These are phyloP conservation scores for Cotesia glomerata DNA, from an alignment of 1,140 invertebrate species.

Conservation along the genomic window DNA sequence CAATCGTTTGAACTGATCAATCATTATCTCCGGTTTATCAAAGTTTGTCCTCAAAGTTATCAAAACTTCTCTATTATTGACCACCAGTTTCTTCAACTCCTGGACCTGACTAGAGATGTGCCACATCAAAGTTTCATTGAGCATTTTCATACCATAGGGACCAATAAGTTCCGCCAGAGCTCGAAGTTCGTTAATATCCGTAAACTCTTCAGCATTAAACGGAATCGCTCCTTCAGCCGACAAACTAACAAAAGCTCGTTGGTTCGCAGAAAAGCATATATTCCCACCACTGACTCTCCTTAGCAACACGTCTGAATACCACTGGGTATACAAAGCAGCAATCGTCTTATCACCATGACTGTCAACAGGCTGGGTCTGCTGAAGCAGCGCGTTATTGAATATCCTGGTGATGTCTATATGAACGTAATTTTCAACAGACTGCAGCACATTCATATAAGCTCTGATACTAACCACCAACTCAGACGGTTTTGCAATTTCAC, in stretches of 20 bases:
- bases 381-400: slow-evolving; percentile 97
- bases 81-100: slow-evolving; percentile 93
- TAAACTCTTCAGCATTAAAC: slow-evolving; percentile 97
- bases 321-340: slow-evolving; percentile 94
- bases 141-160: slow-evolving; percentile 96
- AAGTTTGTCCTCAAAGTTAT: slow-evolving; percentile 92
- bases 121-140: slow-evolving; percentile 97
- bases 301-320: slow-evolving; percentile 96
- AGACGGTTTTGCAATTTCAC: slow-evolving; percentile 97
- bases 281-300: slow-evolving; percentile 92
- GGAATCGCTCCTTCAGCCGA: slow-evolving; percentile 86
- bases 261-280: slow-evolving; percentile 95
- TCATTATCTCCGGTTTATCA: slow-evolving; percentile 92
- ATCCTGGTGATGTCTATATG: slow-evolving; percentile 98
- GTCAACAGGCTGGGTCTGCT: slow-evolving; percentile 96
- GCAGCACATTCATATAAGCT: slow-evolving; percentile 98
- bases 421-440: slow-evolving; percentile 99
- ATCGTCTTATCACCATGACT: slow-evolving; percentile 98
- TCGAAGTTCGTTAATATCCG: slow-evolving; percentile 94
- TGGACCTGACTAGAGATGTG: slow-evolving; percentile 97
- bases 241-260: slow-evolving; percentile 94
- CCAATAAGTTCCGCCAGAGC: slow-evolving; percentile 97
- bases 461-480: slow-evolving; percentile 93
- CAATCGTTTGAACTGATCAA: slow-evolving; percentile 91
- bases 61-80: slow-evolving; percentile 91